Evolutionary conservation across 37 sponge, comb jelly and placozoan species (phyloP).

Genomic region (Cliona cf. orientalis): DNA sequence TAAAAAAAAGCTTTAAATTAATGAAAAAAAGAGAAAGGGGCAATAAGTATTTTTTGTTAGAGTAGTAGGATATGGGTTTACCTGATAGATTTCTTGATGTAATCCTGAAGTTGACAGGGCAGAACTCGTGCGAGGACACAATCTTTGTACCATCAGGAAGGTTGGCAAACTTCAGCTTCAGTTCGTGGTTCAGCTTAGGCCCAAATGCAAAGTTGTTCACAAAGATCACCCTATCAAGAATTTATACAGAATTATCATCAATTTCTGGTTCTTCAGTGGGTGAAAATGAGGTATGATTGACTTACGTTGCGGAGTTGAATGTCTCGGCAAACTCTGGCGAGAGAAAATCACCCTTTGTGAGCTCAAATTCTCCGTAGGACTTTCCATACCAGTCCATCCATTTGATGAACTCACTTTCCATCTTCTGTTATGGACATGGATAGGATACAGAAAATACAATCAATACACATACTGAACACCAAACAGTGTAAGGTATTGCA

Average conservation of each 20-base stretch:
- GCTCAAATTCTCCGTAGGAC: constrained; percentile 87
- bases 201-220: constrained; percentile 99
- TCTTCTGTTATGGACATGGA: constrained; percentile 52
- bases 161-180: constrained; percentile 83
- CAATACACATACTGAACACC: no score
- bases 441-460: no score
- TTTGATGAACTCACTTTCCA: constrained; percentile 87
- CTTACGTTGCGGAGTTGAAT: constrained; percentile 86
- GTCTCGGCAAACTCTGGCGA: constrained; percentile 54
- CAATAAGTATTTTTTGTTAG: background rate
- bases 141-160: constrained; percentile 82
- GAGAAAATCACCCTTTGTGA: constrained; percentile 91
- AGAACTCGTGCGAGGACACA: constrained; percentile 93
- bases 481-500: no score
- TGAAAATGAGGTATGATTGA: background rate
- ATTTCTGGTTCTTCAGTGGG: background rate
- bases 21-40: no score
- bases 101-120: constrained; percentile 94
- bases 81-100: constrained; percentile 91
- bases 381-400: constrained; percentile 99
- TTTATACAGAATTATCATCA: background rate
- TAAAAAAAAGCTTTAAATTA: no score
- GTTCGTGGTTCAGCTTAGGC: constrained; percentile 89
- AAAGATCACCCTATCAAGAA: constrained; percentile 82
- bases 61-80: constrained; percentile 25